Evolutionary conservation across 2,888 invertebrate genomes (phyloP).

Genomic region (Mylabris sibirica): DNA sequence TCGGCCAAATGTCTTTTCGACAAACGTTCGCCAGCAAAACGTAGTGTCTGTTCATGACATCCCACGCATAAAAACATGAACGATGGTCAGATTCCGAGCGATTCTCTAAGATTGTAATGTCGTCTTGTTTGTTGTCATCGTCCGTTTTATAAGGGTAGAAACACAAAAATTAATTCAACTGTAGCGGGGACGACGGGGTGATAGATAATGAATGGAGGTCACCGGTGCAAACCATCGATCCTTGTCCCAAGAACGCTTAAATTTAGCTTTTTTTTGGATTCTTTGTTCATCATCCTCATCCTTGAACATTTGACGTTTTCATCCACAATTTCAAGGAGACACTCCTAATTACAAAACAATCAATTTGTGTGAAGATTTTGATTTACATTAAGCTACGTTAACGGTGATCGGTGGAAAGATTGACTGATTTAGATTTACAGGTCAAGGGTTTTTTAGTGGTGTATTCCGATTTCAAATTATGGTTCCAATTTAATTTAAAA

Average conservation of each 20-base stretch:
- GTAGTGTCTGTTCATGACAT: conserved; percentile 11
- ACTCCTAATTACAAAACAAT: neutral
- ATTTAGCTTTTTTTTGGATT: neutral
- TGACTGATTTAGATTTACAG: conserved; percentile 12
- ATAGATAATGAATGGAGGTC: conserved; percentile 8
- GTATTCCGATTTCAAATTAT: neutral
- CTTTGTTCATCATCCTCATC: neutral
- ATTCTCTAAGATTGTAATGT: neutral
- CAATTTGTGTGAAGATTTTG: neutral
- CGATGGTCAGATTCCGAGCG: neutral
- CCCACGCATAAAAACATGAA: conserved; percentile 10
- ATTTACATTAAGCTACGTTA: no score
- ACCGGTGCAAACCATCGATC: neutral
- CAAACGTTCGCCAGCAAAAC: no score
- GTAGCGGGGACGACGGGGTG: neutral
- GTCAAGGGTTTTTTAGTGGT: conserved; percentile 9
- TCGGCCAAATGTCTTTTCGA: neutral
- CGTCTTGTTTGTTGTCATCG: neutral
- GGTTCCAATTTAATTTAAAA: no score
- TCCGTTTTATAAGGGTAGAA: neutral
- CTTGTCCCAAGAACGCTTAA: neutral
- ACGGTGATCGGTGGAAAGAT: neutral
- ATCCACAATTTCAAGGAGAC: neutral
- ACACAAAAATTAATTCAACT: neutral
- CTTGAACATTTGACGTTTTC: conserved; percentile 2